A percentile compares a stretch with the other conserved stretches of the same genome.
These are phyloP conservation scores for Drosophila pallidifrons DNA, from an alignment of 1,140 invertebrate species.

Conservation along the genomic window DNA sequence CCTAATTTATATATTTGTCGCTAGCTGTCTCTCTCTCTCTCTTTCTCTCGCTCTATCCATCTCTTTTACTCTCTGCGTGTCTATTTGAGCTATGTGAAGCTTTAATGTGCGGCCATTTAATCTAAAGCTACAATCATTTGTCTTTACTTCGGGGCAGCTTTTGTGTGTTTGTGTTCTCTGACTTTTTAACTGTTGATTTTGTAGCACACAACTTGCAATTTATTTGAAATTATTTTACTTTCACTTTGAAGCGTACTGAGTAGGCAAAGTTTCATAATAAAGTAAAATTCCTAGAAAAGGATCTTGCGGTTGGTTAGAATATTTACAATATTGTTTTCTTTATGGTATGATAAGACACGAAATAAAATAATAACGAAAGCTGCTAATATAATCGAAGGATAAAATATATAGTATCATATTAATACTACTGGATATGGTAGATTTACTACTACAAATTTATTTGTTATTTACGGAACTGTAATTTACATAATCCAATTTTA, in stretches of 20 bases:
- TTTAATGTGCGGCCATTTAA: conserved; percentile 53
- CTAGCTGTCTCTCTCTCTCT: background rate
- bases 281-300: background rate
- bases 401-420: too few species aligned
- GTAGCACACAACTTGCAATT: background rate
- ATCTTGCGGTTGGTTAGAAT: background rate
- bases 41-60: background rate
- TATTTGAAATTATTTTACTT: conserved; percentile 6
- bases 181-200: conserved; percentile 35
- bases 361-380: too few species aligned
- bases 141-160: conserved; percentile 20
- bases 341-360: too few species aligned
- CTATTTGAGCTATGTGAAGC: background rate
- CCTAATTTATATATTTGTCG: conserved; percentile 41
- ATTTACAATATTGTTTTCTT: too few species aligned
- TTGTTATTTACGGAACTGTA: too few species aligned
- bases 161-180: background rate
- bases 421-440: too few species aligned
- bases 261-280: background rate
- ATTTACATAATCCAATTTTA: too few species aligned
- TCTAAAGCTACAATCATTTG: conserved; percentile 38
- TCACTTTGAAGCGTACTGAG: background rate
- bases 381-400: too few species aligned
- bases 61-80: too few species aligned
- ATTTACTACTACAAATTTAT: too few species aligned